These are phyloP conservation scores for Charaxes varanes DNA, from an alignment of 1,140 invertebrate genomes.

Conservation along the genomic window DNA sequence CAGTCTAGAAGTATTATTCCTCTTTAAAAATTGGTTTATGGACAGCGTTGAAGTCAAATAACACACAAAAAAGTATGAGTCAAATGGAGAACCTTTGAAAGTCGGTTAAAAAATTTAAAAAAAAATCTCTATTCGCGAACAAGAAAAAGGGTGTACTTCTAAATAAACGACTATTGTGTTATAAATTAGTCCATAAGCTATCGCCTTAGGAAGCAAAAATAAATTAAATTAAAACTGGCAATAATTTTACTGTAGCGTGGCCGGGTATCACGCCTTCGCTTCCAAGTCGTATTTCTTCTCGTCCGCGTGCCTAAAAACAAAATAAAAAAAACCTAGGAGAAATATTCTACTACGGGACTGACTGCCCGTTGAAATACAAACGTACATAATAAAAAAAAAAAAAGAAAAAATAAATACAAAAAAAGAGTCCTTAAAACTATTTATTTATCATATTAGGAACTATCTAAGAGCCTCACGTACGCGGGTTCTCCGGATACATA, in stretches of 20 bases:
- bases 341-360: background rate
- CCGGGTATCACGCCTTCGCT: slow-evolving; percentile 46
- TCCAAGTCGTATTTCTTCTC: slow-evolving; percentile 64
- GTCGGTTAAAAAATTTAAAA: too few species aligned
- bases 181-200: too few species aligned
- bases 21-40: too few species aligned
- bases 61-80: too few species aligned
- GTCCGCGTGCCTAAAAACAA: slow-evolving; percentile 55
- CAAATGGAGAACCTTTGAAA: too few species aligned
- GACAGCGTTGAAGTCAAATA: too few species aligned
- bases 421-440: background rate
- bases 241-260: slow-evolving; percentile 5
- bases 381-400: slow-evolving; percentile 8
- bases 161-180: slow-evolving; percentile 7
- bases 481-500: slow-evolving; percentile 41
- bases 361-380: slow-evolving; percentile 1
- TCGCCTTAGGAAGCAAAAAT: too few species aligned
- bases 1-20: too few species aligned
- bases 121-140: too few species aligned
- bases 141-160: too few species aligned
- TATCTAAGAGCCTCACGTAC: background rate
- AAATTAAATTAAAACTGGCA: slow-evolving; percentile 15
- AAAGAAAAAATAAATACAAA: slow-evolving; percentile 1
- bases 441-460: too few species aligned
- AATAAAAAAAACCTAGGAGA: slow-evolving; percentile 22